These are phyloP conservation scores for Hydrozoanthus tunicans DNA, from an alignment of 64 coral and sea anemone genomes.

Conservation along the genomic window DNA sequence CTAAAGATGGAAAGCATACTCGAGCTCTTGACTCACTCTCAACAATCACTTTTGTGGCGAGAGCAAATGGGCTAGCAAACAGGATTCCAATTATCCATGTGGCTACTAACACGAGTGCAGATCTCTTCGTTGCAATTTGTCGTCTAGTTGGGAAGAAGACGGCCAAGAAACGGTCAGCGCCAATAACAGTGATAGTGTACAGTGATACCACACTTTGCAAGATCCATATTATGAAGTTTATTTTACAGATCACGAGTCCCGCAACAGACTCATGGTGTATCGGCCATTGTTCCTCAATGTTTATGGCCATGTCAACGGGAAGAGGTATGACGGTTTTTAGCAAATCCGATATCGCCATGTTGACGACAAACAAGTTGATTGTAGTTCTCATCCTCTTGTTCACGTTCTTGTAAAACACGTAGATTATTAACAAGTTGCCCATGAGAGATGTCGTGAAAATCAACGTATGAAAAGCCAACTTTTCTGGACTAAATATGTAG, in stretches of 20 bases:
- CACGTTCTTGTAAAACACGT: not conserved
- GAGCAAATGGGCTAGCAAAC: not conserved
- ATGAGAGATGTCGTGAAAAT: not conserved
- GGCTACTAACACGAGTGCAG: not conserved
- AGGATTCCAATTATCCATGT: not conserved
- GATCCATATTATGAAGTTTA: not conserved
- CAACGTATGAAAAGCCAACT: not conserved
- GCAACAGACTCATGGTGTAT: not conserved
- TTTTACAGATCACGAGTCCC: not conserved
- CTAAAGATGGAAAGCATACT: not conserved
- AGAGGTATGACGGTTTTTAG: not conserved
- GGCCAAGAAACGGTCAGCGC: not conserved
- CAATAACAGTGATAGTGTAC: not conserved
- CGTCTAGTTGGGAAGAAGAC: conserved; percentile 6
- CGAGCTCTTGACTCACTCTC: not conserved
- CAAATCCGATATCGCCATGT: not conserved
- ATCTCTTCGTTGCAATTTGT: not conserved
- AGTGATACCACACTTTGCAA: not conserved
- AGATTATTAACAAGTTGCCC: not conserved
- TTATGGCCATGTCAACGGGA: not conserved
- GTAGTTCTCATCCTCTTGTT: conserved; percentile 26
- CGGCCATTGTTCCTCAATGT: not conserved
- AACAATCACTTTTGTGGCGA: not conserved
- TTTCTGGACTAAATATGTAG: not conserved
- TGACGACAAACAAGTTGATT: conserved; percentile 1